These are phyloP conservation scores for Zaprionus inermis DNA, from an alignment of 1,140 invertebrate genomes.

Conservation along the genomic window DNA sequence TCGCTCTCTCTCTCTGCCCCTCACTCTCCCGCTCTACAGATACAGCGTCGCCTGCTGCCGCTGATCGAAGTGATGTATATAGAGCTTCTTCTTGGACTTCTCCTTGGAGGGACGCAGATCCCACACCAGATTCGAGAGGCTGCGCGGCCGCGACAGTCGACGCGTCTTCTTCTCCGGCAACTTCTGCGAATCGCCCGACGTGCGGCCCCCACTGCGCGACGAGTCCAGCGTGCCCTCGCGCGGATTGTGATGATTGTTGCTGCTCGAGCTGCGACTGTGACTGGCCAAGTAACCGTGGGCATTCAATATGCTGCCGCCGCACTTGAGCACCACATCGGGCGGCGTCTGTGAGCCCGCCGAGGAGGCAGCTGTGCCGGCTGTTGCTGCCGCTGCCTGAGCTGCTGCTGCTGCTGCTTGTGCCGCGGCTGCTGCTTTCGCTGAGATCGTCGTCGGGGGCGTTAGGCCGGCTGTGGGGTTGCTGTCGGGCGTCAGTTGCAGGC, in stretches of 20 bases:
- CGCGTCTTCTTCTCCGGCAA: constrained; percentile 92
- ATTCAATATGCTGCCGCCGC: constrained; percentile 76
- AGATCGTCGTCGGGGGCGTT: constrained; percentile 80
- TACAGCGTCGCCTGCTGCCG: constrained; percentile 84
- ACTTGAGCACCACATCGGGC: constrained; percentile 78
- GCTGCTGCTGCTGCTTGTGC: constrained; percentile 42
- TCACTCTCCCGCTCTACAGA: constrained; percentile 58
- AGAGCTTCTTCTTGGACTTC: constrained; percentile 86
- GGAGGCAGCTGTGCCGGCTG: not conserved
- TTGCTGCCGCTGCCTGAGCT: constrained; percentile 37
- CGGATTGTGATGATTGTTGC: constrained; percentile 70
- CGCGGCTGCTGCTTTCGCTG: constrained; percentile 69
- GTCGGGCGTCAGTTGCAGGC: constrained; percentile 81
- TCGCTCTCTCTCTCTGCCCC: not conserved
- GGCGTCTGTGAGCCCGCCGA: constrained; percentile 54
- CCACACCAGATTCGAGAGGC: constrained; percentile 94
- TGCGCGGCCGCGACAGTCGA: constrained; percentile 90
- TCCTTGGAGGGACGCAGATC: constrained; percentile 88
- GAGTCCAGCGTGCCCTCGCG: constrained; percentile 92
- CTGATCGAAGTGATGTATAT: constrained; percentile 84
- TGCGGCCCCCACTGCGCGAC: constrained; percentile 93
- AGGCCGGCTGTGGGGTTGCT: constrained; percentile 49
- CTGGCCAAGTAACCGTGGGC: constrained; percentile 67
- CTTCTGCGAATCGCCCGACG: constrained; percentile 92
- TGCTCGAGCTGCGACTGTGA: constrained; percentile 72